Percentiles rank a stretch among this genome's conserved stretches.
Evolutionary conservation across 2,797 vertebrate genomes (phyloP).

Genomic region (Artibeus lituratus): DNA sequence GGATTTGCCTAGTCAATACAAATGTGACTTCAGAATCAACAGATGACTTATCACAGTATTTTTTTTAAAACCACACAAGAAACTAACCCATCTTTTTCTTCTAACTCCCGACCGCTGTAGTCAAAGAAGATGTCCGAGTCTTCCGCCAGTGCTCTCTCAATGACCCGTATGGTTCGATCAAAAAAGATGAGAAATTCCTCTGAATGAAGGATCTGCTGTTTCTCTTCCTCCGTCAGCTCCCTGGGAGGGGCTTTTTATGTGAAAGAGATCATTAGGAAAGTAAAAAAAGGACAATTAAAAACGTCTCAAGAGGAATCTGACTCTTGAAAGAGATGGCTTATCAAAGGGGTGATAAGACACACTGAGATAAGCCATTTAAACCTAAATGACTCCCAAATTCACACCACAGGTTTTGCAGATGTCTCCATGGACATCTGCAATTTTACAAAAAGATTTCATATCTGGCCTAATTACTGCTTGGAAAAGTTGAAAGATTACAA

Average conservation of each 20-base stretch:
- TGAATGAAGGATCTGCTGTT: conserved; percentile 96
- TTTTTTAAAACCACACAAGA: background rate
- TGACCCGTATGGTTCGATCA: conserved; percentile 95
- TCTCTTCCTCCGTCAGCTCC: conserved; percentile 97
- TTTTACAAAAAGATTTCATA: background rate
- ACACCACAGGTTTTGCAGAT: background rate
- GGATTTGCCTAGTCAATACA: background rate
- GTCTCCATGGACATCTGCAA: background rate
- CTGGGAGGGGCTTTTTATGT: conserved; percentile 86
- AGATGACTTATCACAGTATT: background rate
- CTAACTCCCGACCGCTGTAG: conserved; percentile 93
- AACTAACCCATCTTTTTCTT: conserved; percentile 96
- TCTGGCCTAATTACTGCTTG: background rate
- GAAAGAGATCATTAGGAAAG: conserved; percentile 65
- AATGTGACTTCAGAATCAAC: background rate
- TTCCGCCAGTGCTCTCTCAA: conserved; percentile 95
- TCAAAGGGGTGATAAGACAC: background rate
- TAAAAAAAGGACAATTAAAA: conserved; percentile 67
- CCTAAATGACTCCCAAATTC: background rate
- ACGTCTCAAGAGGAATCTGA: conserved; percentile 71
- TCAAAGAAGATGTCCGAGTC: conserved; percentile 96
- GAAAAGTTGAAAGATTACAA: conserved; percentile 24
- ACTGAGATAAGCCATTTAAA: background rate
- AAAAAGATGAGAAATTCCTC: conserved; percentile 98
- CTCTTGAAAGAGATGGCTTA: conserved; percentile 35